Evolutionary conservation across 2,888 invertebrate genomes (phyloP).

Genomic region (Nemotelus pantherinus): DNA sequence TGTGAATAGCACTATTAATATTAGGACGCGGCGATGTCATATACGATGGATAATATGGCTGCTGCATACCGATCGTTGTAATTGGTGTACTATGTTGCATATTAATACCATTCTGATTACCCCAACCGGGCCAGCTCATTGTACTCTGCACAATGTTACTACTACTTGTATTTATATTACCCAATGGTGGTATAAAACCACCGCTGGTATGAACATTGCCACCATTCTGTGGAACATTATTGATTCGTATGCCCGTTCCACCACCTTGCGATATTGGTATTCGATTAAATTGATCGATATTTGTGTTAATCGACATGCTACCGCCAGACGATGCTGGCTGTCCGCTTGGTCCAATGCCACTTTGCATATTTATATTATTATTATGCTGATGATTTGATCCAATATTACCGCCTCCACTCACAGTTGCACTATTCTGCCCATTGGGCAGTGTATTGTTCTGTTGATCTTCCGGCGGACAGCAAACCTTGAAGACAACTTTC

Average conservation of each 20-base stretch:
- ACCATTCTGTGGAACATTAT: conserved; percentile 61
- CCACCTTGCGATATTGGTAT: conserved; percentile 52
- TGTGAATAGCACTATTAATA: conserved; percentile 58
- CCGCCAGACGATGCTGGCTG: conserved; percentile 50
- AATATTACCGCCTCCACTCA: conserved; percentile 56
- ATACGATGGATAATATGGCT: conserved; percentile 57
- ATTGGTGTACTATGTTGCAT: conserved; percentile 53
- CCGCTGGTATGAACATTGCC: conserved; percentile 46
- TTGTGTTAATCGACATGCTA: conserved; percentile 61
- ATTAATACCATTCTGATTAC: conserved; percentile 51
- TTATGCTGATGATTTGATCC: conserved; percentile 56
- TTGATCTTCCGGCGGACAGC: conserved; percentile 81
- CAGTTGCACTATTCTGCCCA: conserved; percentile 65
- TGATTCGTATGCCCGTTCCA: conserved; percentile 61
- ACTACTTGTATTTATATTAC: conserved; percentile 59
- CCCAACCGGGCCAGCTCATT: conserved; percentile 58
- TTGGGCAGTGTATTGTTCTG: conserved; percentile 59
- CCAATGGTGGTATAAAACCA: conserved; percentile 53
- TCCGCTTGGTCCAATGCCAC: conserved; percentile 59
- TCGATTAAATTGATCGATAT: conserved; percentile 64
- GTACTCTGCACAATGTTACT: conserved; percentile 61
- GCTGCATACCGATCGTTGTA: conserved; percentile 50
- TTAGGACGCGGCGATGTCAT: conserved; percentile 56
- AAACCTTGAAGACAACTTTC: conserved; percentile 95
- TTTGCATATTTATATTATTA: conserved; percentile 56